phyloP scores from a whole-genome alignment of 2,888 invertebrate species.

The Arge pagana region DNA sequence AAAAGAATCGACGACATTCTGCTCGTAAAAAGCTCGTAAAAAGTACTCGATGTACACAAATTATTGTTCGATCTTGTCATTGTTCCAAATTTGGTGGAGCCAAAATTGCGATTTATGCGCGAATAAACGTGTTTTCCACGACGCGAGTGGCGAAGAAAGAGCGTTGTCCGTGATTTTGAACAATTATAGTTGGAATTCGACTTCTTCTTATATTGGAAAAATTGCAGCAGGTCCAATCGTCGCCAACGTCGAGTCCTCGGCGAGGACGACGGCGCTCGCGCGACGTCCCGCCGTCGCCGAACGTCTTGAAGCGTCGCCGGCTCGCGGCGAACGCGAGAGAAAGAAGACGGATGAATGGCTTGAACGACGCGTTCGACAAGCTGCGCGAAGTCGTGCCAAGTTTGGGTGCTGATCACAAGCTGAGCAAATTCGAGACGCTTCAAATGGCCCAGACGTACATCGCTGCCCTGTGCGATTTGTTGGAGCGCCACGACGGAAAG shows the following conservation, averaged over 20 bases:
- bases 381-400: conserved; percentile 74
- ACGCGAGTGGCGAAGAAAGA: too few relatives aligned
- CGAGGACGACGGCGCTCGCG: conserved; percentile 49
- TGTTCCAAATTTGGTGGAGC: too few relatives aligned
- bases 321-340: conserved; percentile 77
- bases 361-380: conserved; percentile 76
- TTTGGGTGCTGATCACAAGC: conserved; percentile 70
- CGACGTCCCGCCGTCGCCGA: conserved; percentile 61
- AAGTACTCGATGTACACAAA: too few relatives aligned
- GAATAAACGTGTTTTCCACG: too few relatives aligned
- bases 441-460: conserved; percentile 83
- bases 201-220: background rate
- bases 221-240: conserved; percentile 39
- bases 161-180: too few relatives aligned
- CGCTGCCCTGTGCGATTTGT: conserved; percentile 68
- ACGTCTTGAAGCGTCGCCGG: conserved; percentile 65
- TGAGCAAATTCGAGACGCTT: conserved; percentile 78
- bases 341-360: conserved; percentile 74
- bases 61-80: too few relatives aligned
- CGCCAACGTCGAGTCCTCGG: conserved; percentile 48
- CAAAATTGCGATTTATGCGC: too few relatives aligned
- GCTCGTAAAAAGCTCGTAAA: too few relatives aligned
- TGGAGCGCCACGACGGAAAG: conserved; percentile 58
- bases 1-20: too few relatives aligned
- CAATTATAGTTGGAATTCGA: background rate